Evolutionary conservation across 2,888 invertebrate species (phyloP), one percentile per base, ranked within the genome.

Genomic region (Lysandra bellargus): DNA sequence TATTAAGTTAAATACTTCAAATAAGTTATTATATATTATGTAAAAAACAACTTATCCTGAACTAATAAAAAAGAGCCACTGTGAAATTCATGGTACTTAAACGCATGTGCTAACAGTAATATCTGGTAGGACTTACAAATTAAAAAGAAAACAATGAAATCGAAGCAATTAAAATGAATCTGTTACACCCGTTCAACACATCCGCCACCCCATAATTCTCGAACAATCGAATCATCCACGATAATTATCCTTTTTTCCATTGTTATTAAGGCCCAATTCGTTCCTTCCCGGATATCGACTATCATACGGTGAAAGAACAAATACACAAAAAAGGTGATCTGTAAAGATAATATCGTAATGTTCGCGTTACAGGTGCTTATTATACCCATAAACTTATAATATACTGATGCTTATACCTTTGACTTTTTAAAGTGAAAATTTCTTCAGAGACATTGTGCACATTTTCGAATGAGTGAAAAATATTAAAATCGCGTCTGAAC

Each of bases 281-380:
- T 85, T 87, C 83, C 92, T 90, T 93, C 91, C 94, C 94, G 94
- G 94, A 94, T 93, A 94, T 94, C 90, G 89, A 86, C 89, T 89
- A 94, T 94, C 92, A 92, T 57, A 44, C 73, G 64, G 79, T 53
- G 79, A 79, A 75, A 79, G 79, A 60, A 60, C 79, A 73, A 76
- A 53, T 12, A 53, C 57, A 30, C 30, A 76, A 76, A 76, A 76
- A 76, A 76, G 33, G 76, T 30, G 76, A 57, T 75, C 75, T 23
- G 30, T 49, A 30, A 76, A 53, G 49, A 76, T 53, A 49, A 53
- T 53, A 69, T 57, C 33, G 17, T 23, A 57, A 53, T 76, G 57
- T 76, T 76, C 76, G 76, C 76, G 17, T 57, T 30, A 76, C 23
- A 64, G 64, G 64, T 30, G 64, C 7, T 23, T 23, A 23, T 23